Evolutionary conservation across 2,888 invertebrate genomes (phyloP).

Genomic region (Campaea margaritaria): DNA sequence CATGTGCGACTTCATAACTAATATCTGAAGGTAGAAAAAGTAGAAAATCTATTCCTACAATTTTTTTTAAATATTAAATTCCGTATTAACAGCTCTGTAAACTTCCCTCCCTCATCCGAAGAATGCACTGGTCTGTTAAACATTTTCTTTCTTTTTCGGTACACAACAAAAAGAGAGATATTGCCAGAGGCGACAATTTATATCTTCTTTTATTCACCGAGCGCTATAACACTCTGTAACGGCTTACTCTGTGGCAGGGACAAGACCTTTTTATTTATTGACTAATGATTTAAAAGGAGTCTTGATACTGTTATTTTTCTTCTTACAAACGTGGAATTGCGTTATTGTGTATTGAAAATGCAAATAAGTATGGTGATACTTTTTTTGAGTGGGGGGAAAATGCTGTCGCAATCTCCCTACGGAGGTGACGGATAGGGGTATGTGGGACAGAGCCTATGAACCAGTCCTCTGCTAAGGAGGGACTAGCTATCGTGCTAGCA

Average conservation of each 20-base stretch:
- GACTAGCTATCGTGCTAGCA: no score
- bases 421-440: no score
- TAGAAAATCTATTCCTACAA: no score
- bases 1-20: no score
- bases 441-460: no score
- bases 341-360: background rate
- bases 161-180: conserved; percentile 38
- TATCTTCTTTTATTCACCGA: conserved; percentile 40
- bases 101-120: background rate
- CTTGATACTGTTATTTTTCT: conserved; percentile 24
- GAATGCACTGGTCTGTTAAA: conserved; percentile 44
- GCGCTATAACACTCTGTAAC: conserved; percentile 40
- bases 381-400: no score
- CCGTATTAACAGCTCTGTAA: conserved; percentile 14
- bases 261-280: conserved; percentile 51
- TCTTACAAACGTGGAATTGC: conserved; percentile 14
- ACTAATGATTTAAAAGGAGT: conserved; percentile 45
- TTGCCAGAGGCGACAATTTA: conserved; percentile 49
- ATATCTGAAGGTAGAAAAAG: no score
- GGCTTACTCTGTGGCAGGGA: conserved; percentile 44
- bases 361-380: no score
- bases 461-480: no score
- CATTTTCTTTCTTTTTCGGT: conserved; percentile 41
- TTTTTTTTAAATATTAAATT: no score
- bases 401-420: no score